A percentile compares a stretch with the other conserved stretches of the same genome.
Conservation (phyloP, 2,113 vertebrate species). For the Zapus hudsonius region DNA sequence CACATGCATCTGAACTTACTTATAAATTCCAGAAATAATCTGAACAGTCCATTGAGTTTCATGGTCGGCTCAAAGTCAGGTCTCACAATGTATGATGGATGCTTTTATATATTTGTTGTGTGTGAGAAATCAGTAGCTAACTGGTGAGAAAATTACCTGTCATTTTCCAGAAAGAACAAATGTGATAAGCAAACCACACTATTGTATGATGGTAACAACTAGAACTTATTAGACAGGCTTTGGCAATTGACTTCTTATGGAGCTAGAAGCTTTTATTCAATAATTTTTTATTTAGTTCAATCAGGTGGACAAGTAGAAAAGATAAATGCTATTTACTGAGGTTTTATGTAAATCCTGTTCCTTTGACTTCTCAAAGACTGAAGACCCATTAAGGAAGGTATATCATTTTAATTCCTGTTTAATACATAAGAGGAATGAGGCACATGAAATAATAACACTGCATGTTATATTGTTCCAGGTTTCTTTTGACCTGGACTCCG, state of each 20-base stretch:
- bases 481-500: neutral
- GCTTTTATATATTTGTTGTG: constrained; percentile 50
- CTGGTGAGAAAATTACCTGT: constrained; percentile 73
- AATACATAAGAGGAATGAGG: neutral
- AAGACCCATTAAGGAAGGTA: too few relatives aligned
- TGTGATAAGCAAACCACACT: constrained; percentile 36
- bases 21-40: constrained; percentile 51
- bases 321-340: neutral
- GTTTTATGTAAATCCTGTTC: neutral
- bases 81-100: constrained; percentile 49
- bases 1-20: constrained; percentile 20
- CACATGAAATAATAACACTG: too few relatives aligned
- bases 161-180: constrained; percentile 62
- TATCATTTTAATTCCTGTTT: neutral
- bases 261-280: constrained; percentile 4
- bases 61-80: constrained; percentile 19
- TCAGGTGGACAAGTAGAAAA: neutral
- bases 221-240: neutral
- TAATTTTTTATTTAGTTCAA: constrained; percentile 24
- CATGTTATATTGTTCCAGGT: neutral
- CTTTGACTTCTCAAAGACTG: neutral
- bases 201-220: neutral
- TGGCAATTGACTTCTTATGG: neutral
- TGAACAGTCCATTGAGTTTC: constrained; percentile 46
- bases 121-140: constrained; percentile 64